Evolutionary conservation across 2,797 vertebrate genomes (phyloP).

Genomic region (Pelodytes ibericus): DNA sequence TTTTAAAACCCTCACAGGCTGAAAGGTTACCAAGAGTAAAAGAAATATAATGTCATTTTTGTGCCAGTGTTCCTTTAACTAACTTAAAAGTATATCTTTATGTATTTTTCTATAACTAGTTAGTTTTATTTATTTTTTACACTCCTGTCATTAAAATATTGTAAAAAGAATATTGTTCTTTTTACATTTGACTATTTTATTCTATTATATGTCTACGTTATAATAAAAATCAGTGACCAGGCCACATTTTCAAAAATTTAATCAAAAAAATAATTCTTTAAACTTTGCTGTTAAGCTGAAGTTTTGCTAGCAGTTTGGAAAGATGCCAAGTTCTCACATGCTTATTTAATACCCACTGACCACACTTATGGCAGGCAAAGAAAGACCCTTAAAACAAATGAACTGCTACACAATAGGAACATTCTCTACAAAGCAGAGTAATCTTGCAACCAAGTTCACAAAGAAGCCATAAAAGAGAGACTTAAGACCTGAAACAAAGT

Average conservation of each 20-base stretch:
- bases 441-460: slow-evolving; percentile 30
- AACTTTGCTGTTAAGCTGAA: slow-evolving; percentile 41
- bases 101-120: too few relatives aligned
- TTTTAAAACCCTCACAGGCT: too few relatives aligned
- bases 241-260: slow-evolving; percentile 35
- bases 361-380: slow-evolving; percentile 48
- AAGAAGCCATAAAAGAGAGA: slow-evolving; percentile 30
- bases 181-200: too few relatives aligned
- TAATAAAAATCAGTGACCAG: too few relatives aligned
- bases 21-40: too few relatives aligned
- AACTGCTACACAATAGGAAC: slow-evolving; percentile 30
- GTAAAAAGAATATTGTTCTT: too few relatives aligned
- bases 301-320: slow-evolving; percentile 14
- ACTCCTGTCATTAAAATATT: too few relatives aligned
- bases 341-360: slow-evolving; percentile 58
- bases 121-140: too few relatives aligned
- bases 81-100: too few relatives aligned
- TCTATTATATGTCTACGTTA: too few relatives aligned
- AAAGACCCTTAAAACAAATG: slow-evolving; percentile 32
- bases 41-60: too few relatives aligned
- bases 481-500: slow-evolving; percentile 49
- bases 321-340: slow-evolving; percentile 42
- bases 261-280: slow-evolving; percentile 40
- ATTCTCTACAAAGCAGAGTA: slow-evolving; percentile 55
- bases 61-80: too few relatives aligned